Evolutionary conservation across 30 jellyfish, hydroid and myxozoan species (phyloP), one percentile per base, ranked within the genome.

Genomic region (Haliclystus octoradiatus): DNA sequence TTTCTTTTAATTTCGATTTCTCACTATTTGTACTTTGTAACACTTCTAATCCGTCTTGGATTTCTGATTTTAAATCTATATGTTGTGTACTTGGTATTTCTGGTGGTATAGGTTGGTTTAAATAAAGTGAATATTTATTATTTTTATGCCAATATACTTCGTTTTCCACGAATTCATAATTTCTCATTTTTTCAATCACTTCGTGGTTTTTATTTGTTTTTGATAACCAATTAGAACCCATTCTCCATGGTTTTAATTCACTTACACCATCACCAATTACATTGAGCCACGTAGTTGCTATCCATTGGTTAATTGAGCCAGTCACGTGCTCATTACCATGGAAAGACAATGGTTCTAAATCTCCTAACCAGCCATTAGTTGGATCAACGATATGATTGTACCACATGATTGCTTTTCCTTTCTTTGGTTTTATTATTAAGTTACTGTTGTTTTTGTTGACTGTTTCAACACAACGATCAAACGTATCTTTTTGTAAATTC

Each of bases 331-430:
- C 73, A 4, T 65, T 62, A 1, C 98, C 93, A 50, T 67, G 46
- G 34, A 81, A 63, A 0, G 94, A 66, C 66, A 52, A 23, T 0
- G 84, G 81, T 60, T 90, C 94, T 49, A 82, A 63, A 13, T 68
- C 66, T 2, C 93, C 85, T 75, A 90, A 40, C 98, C 95, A 82
- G 3, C 98, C 98, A 3, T 95, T 81, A 52, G 57, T 78, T 5
- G 90, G 66, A n/a, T 84, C 91, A 0, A 82, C 52, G 30, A 62
- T 63, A 47, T 90, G 98, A 69, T 90, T 90, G 82, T 90, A 90
- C 94, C 94, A 90, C 79, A 90, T 29, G 5, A 90, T 61, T 7
- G 98, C 98, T 47, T 77, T 82, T n/a, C 98, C 98, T 73, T 61
- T 80, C 50, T 90, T 80, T 12, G 98, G 98, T 51, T 77, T 76